phyloP scores from a whole-genome alignment of 1,140 invertebrate species.

The Polypedilum pembai region DNA sequence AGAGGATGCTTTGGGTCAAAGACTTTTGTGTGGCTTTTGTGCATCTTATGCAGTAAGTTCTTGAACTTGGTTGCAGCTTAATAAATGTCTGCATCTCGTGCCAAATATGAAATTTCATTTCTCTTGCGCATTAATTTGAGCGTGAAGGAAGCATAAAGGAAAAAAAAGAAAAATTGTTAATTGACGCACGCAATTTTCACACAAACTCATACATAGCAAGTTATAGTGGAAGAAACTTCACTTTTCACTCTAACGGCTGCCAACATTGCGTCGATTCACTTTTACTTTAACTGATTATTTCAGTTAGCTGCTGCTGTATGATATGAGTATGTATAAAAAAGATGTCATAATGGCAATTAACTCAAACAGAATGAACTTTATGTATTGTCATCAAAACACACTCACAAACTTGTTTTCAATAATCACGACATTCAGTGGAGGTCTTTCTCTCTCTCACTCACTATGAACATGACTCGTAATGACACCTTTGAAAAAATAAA shows the following conservation, averaged over 20 bases:
- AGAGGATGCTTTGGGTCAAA: constrained; percentile 25
- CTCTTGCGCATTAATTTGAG: neutral
- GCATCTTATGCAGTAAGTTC: neutral
- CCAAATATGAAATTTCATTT: neutral
- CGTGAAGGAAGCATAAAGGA: neutral
- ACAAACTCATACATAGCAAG: neutral
- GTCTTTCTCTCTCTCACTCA: neutral
- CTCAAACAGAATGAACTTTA: neutral
- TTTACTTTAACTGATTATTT: constrained; percentile 21
- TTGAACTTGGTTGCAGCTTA: neutral
- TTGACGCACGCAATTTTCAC: neutral
- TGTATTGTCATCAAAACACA: constrained; percentile 2
- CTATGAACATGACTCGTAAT: neutral
- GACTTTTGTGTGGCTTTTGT: neutral
- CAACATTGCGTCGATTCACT: constrained; percentile 11
- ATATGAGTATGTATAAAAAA: neutral
- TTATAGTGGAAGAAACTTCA: neutral
- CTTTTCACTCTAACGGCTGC: neutral
- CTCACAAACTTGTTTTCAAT: neutral
- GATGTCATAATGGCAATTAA: constrained; percentile 9
- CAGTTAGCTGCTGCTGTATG: neutral
- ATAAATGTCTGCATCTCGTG: neutral
- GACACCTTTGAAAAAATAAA: neutral
- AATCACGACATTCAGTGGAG: constrained; percentile 7
- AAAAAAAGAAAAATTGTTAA: neutral